Evolutionary conservation across 2,113 vertebrate species (phyloP), one percentile per base, ranked within the genome.

Genomic region (Engystomops pustulosus): DNA sequence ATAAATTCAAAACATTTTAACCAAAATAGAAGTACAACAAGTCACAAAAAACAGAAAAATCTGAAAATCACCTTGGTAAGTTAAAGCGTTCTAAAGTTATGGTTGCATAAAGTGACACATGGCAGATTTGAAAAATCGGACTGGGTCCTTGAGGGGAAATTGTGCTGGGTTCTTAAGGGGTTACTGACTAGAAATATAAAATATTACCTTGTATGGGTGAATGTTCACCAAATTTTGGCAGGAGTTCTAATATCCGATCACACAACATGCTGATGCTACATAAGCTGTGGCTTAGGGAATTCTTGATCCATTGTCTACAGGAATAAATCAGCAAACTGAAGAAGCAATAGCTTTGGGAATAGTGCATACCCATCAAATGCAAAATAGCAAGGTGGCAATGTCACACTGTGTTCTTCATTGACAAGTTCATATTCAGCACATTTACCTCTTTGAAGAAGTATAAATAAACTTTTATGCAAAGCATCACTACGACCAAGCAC

Each of bases 381-480:
- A 55, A 55, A 55, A 55, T 55, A 55, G 53, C 53, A 55, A 23
- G 53, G n/a, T 55, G 53, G n/a, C 53, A 55, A 55, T 55, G 20
- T 55, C 53, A 55, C 20, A 55, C n/a, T 23, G n/a, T 55, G 23
- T 41, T 41, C 38, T 41, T 5, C 38, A 41, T 41, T 41, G 38
- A 41, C 38, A 41, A 5, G 38, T 41, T 41, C 38, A 41, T 41
- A 41, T 41, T 41, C 38, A 41, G 38, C 38, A 41, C 38, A 51
- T 51, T 51, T 20, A 20, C 49, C 17, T 51, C 17, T 51, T 18
- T 20, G 49, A 51, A 51, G 49, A 51, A 51, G 49, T 51, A 20
- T 51, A 20, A 51, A 51, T 51, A 51, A 51, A 51, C 49, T 8
- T 41, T 8, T 51, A 20, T 51, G 49, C 49, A 51, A 51, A 51